Percentiles rank a stretch among this genome's conserved stretches.
Evolutionary conservation across 2,888 invertebrate species (phyloP).

Genomic region (Spodoptera exigua): DNA sequence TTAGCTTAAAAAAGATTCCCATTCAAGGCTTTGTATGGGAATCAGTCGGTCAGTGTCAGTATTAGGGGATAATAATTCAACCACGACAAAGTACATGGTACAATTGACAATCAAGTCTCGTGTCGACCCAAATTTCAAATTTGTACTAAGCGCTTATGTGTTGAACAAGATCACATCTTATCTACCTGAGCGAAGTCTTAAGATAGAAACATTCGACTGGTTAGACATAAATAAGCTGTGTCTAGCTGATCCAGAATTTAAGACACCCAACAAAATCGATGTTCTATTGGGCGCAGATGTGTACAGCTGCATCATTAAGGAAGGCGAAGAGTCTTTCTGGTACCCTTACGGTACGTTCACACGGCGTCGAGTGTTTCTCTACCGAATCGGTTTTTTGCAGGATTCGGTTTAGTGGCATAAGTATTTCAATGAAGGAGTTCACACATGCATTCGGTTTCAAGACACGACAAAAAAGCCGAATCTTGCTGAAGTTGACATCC

Average conservation of each 20-base stretch:
- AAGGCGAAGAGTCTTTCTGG: slow-evolving; percentile 21
- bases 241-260: slow-evolving; percentile 15
- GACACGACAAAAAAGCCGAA: too few species aligned
- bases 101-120: neutral
- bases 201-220: slow-evolving; percentile 5
- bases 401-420: too few species aligned
- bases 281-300: slow-evolving; percentile 19
- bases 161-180: slow-evolving; percentile 1
- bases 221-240: neutral
- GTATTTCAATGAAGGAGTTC: too few species aligned
- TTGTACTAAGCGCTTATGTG: neutral
- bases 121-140: neutral
- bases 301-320: slow-evolving; percentile 15
- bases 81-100: neutral
- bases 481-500: too few species aligned
- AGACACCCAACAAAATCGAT: slow-evolving; percentile 11
- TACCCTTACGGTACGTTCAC: too few species aligned
- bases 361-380: too few species aligned
- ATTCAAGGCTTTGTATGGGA: too few species aligned
- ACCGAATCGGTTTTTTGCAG: too few species aligned
- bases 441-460: too few species aligned
- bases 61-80: too few species aligned
- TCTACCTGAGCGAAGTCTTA: slow-evolving; percentile 14
- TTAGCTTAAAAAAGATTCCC: too few species aligned
- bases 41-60: too few species aligned